Conservation (phyloP, 53 echinoderm and acorn worm genomes). For the Actinopyga echinites region DNA sequence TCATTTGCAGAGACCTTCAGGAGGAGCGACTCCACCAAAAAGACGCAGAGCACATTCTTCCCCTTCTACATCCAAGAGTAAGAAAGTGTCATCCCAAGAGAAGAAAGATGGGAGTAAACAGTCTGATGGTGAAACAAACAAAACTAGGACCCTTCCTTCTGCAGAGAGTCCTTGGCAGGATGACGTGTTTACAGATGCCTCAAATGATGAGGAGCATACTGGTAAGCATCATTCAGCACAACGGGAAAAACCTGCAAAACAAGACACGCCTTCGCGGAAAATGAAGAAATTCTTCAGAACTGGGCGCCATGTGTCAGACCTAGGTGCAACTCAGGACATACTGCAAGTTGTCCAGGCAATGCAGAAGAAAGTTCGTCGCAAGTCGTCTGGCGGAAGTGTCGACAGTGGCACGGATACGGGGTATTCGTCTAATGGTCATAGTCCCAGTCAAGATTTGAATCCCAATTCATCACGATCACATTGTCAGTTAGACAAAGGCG, state of each 20-base stretch:
- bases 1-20: conserved; percentile 20
- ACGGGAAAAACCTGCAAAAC: conserved; percentile 7
- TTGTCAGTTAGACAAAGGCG: neutral
- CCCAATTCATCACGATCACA: neutral
- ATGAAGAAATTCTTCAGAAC: conserved; percentile 27
- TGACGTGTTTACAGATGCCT: conserved; percentile 43
- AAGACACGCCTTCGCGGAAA: conserved; percentile 5
- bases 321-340: conserved; percentile 15
- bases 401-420: conserved; percentile 7
- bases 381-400: conserved; percentile 55
- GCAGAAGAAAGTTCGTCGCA: conserved; percentile 74
- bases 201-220: conserved; percentile 33
- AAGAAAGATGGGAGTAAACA: conserved; percentile 4
- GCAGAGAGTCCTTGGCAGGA: conserved; percentile 66
- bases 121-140: conserved; percentile 65
- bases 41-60: conserved; percentile 39
- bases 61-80: neutral
- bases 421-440: conserved; percentile 4
- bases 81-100: conserved; percentile 21
- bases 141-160: conserved; percentile 79
- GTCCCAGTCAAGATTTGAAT: neutral
- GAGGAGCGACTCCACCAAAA: neutral
- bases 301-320: conserved; percentile 18
- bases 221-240: neutral
- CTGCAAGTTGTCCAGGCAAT: conserved; percentile 60